Base-by-base conservation (phyloP, 2,797 vertebrate species). In the Bovichtus diacanthus region DNA sequence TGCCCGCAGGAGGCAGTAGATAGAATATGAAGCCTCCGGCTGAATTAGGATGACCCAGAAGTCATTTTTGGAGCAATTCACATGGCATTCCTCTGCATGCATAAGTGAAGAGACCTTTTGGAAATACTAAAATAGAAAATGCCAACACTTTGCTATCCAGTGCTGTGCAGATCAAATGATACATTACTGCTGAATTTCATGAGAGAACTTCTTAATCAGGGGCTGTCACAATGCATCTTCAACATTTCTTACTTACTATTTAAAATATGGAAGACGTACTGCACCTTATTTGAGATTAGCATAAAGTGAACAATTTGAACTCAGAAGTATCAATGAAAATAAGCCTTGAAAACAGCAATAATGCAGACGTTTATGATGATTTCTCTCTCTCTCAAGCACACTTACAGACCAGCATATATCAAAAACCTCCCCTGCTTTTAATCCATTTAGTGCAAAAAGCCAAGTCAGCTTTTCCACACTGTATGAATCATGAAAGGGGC, bases 31-130 rank as follows among this genome's bases (percentile, higher is more conserved):
- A 71, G 58, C 59, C 19, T 81, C 50, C 0, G 53, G 61, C 78
- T 84, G 81, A 83, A 88, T 71, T 79, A 61, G 70, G 62, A 84
- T 9, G 75, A 80, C 74, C 69, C 67, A 80, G 44, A 78, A 84
- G 85, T 86, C 71, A 81, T 82, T 90, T 80, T 74, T 34, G 58
- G 50, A 73, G 86, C 76, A 74, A 76, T 83, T 81, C 75, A 51
- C 58, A 64, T 64, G 49, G 38, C 76, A 70, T 87, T 78, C 53
- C 49, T 74, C 79, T 69, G 76, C 87, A 90, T 83, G 60, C 78
- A 82, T 84, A 84, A 88, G 86, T 83, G 81, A 77, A 53, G 62
- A 88, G 87, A 90, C 87, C 91, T 92, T 90, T 92, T 58, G 47
- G 71, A 87, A 87, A 85, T 76, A 79, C 69, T 85, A 76, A 77